A percentile compares a stretch with the other conserved stretches of the same genome.
Conservation (phyloP, 2,797 vertebrate genomes). For the Thripadectes ignobilis region DNA sequence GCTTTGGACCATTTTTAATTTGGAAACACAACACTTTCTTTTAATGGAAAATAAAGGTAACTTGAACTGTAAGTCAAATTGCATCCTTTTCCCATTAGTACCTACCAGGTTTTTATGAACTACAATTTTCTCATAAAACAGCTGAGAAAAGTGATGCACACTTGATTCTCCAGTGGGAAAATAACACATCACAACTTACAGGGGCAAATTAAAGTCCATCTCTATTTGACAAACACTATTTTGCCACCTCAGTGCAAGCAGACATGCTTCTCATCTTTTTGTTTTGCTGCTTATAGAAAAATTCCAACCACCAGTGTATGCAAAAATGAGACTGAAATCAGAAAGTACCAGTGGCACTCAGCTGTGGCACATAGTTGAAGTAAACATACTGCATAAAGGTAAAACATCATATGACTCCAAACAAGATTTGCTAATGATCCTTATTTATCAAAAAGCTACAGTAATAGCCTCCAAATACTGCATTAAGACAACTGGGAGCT, state of each 20-base stretch:
- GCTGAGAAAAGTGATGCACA: neutral
- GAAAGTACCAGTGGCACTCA: neutral
- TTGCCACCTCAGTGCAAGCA: neutral
- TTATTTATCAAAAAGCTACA: constrained; percentile 3
- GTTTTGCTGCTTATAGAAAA: neutral
- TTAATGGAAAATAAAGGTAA: neutral
- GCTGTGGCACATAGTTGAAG: neutral
- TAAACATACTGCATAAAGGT: neutral
- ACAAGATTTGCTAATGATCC: neutral
- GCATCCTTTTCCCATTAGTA: neutral
- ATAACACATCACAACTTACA: neutral
- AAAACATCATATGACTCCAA: neutral
- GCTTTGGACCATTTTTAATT: constrained; percentile 13
- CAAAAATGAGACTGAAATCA: neutral
- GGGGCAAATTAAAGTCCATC: neutral
- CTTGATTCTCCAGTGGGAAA: neutral
- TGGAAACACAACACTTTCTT: neutral
- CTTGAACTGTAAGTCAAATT: neutral
- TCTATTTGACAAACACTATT: neutral
- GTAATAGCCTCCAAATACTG: neutral
- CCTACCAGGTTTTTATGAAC: neutral
- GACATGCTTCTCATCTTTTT: neutral
- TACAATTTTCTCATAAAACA: neutral
- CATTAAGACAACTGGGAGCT: neutral
- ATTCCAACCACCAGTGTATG: neutral